These are phyloP conservation scores for Notothenia rossii DNA, from an alignment of 2,113 vertebrate genomes.

Conservation along the genomic window DNA sequence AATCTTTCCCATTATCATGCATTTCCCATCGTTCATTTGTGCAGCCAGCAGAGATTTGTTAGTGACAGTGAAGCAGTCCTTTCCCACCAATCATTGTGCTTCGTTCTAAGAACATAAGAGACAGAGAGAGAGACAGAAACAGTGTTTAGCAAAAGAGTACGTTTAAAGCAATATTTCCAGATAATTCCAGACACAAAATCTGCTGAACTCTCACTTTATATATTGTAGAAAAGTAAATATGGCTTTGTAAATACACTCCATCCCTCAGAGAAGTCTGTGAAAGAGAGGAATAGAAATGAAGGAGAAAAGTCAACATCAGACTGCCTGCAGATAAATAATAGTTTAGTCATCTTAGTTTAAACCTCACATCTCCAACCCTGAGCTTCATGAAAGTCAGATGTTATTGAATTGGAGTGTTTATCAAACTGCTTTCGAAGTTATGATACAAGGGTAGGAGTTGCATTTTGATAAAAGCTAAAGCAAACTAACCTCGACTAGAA, in stretches of 20 bases:
- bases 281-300: conserved; percentile 4
- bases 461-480: not conserved
- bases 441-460: not conserved
- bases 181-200: not conserved
- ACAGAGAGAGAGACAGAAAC: no score
- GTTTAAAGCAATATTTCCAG: not conserved
- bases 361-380: not conserved
- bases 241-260: conserved; percentile 10
- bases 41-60: conserved; percentile 16
- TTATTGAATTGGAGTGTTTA: not conserved
- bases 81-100: not conserved
- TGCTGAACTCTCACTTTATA: not conserved
- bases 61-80: not conserved
- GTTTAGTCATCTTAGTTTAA: conserved; percentile 19
- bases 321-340: conserved; percentile 17
- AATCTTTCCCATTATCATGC: conserved; percentile 36
- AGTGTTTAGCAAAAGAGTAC: not conserved
- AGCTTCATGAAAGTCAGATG: not conserved
- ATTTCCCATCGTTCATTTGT: not conserved
- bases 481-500: no score
- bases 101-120: conserved; percentile 7
- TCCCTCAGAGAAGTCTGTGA: not conserved
- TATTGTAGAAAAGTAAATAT: not conserved
- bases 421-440: not conserved
- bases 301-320: not conserved